A percentile compares a stretch with the other conserved stretches of the same genome.
Conservation (phyloP, 2,113 vertebrate species). For the Todiramphus chloris region DNA sequence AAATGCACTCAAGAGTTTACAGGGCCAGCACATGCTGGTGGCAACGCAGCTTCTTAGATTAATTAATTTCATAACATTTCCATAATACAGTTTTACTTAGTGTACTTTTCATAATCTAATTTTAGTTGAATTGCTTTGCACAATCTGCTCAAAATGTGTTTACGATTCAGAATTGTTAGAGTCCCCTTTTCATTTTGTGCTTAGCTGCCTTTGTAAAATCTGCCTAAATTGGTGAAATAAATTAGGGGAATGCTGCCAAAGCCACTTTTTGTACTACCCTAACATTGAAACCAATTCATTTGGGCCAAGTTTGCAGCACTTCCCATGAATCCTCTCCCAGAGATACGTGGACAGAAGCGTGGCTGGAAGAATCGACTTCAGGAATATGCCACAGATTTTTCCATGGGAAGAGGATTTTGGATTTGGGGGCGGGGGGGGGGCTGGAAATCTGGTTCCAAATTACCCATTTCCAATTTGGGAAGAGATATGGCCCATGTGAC, state of each 20-base stretch:
- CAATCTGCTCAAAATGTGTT: conserved; percentile 70
- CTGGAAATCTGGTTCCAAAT: conserved; percentile 13
- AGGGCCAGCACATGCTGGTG: conserved; percentile 21
- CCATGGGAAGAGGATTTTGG: neutral
- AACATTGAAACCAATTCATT: neutral
- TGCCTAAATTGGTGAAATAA: conserved; percentile 40
- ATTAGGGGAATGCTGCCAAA: conserved; percentile 19
- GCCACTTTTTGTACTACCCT: neutral
- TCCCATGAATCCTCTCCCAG: neutral
- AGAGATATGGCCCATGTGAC: conserved; percentile 46
- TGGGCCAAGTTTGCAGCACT: neutral
- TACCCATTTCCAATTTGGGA: conserved; percentile 37
- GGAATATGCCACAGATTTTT: neutral
- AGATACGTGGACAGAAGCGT: neutral
- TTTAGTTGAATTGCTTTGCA: conserved; percentile 70
- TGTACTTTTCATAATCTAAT: conserved; percentile 70
- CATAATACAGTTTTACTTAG: conserved; percentile 55
- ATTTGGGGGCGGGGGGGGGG: neutral
- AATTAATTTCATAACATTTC: conserved; percentile 69
- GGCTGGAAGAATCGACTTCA: neutral
- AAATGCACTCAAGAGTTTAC: neutral
- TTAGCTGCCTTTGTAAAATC: conserved; percentile 46
- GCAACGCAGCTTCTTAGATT: conserved; percentile 37
- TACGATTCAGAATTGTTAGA: conserved; percentile 62
- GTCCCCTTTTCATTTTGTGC: conserved; percentile 37